Percentiles rank a stretch among this genome's conserved stretches.
phyloP scores from a whole-genome alignment of 2,888 invertebrate genomes.

The Nemotelus nigrinus region DNA sequence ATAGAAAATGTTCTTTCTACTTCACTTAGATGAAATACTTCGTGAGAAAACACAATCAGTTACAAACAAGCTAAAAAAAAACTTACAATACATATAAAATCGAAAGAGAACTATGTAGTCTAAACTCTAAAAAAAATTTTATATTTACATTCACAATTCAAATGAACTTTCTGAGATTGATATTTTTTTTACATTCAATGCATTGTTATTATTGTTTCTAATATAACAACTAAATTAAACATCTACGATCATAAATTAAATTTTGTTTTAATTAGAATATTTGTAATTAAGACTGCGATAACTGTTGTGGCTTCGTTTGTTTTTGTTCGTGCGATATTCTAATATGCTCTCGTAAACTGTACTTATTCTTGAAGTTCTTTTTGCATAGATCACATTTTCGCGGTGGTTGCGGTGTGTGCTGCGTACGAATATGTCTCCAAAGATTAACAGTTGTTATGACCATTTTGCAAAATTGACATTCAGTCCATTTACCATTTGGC shows the following conservation, averaged over 20 bases:
- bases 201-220: too few species aligned
- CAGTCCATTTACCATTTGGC: slow-evolving; percentile 66
- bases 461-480: slow-evolving; percentile 67
- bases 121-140: too few species aligned
- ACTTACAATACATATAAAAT: background rate
- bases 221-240: too few species aligned
- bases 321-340: slow-evolving; percentile 65
- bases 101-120: too few species aligned
- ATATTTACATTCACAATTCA: too few species aligned
- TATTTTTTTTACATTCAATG: too few species aligned
- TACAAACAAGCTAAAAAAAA: slow-evolving; percentile 3
- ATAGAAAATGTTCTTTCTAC: slow-evolving; percentile 19
- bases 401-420: slow-evolving; percentile 65
- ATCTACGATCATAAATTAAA: too few species aligned
- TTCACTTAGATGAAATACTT: background rate
- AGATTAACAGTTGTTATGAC: slow-evolving; percentile 66
- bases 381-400: slow-evolving; percentile 65
- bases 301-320: slow-evolving; percentile 50
- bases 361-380: slow-evolving; percentile 66
- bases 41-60: slow-evolving; percentile 9
- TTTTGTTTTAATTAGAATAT: too few species aligned
- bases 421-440: slow-evolving; percentile 66
- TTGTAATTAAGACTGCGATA: background rate
- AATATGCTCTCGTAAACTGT: slow-evolving; percentile 65
- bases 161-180: too few species aligned